These are phyloP conservation scores for Nyctereutes procyonoides DNA, from an alignment of 2,113 vertebrate species.

Conservation along the genomic window DNA sequence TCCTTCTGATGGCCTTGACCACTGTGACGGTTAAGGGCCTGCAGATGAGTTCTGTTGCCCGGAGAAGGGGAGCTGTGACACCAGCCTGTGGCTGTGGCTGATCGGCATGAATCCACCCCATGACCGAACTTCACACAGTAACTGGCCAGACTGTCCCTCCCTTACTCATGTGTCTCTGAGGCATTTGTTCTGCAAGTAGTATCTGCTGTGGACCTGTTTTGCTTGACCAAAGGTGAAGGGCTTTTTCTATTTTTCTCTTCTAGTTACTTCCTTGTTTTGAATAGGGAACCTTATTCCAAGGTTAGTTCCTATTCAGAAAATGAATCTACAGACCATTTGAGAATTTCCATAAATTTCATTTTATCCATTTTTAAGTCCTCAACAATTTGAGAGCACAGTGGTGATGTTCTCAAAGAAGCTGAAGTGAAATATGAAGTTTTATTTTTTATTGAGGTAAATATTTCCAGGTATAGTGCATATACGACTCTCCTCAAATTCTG, in stretches of 20 bases:
- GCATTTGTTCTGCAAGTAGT: background rate
- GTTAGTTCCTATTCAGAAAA: background rate
- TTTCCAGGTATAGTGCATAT: background rate
- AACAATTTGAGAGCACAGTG: background rate
- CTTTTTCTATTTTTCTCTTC: background rate
- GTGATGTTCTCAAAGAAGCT: background rate
- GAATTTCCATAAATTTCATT: slow-evolving; percentile 7
- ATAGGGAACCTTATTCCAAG: background rate
- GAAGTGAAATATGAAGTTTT: background rate
- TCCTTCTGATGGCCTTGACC: background rate
- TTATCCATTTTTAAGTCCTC: background rate
- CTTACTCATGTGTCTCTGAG: background rate
- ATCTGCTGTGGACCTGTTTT: background rate
- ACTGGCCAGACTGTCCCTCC: background rate
- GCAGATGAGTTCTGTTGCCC: background rate
- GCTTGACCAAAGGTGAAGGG: background rate
- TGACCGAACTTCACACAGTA: background rate
- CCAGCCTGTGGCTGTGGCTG: background rate
- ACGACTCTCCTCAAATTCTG: background rate
- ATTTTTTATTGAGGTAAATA: background rate
- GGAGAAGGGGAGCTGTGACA: background rate
- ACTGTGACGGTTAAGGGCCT: background rate
- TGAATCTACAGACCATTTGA: background rate
- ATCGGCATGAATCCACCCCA: background rate
- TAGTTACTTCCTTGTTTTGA: background rate